A percentile compares a stretch with the other conserved stretches of the same genome.
Conservation (phyloP, 2,888 invertebrate genomes). For the Spicauda simplicius region DNA sequence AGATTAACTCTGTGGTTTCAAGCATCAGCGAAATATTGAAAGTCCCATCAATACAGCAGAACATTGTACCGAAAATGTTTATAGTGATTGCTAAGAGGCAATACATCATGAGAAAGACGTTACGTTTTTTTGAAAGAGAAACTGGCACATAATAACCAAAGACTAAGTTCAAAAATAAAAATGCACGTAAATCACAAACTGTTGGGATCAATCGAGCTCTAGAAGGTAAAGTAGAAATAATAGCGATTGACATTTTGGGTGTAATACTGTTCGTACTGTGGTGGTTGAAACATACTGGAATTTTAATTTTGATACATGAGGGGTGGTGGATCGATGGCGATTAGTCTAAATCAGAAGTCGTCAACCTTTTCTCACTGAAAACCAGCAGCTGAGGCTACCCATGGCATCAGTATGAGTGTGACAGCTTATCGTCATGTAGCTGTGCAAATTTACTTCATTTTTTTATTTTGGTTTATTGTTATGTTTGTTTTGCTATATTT, state of each 20-base stretch:
- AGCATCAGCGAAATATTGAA: too few species aligned
- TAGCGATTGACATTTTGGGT: not conserved
- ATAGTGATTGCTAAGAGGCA: not conserved
- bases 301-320: not conserved
- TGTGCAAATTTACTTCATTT: too few species aligned
- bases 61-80: not conserved
- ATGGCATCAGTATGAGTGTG: too few species aligned
- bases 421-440: too few species aligned
- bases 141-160: not conserved
- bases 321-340: too few species aligned
- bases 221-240: not conserved
- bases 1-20: not conserved
- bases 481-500: too few species aligned
- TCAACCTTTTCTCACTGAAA: too few species aligned
- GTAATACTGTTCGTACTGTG: not conserved
- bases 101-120: not conserved
- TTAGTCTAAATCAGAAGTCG: too few species aligned
- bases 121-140: not conserved
- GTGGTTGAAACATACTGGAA: not conserved
- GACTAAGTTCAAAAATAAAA: not conserved
- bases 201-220: not conserved
- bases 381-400: too few species aligned
- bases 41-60: not conserved
- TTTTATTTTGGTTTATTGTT: too few species aligned
- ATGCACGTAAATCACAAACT: not conserved